Evolutionary conservation across 2,888 invertebrate genomes (phyloP).

Genomic region (Limnephilus rhombicus): DNA sequence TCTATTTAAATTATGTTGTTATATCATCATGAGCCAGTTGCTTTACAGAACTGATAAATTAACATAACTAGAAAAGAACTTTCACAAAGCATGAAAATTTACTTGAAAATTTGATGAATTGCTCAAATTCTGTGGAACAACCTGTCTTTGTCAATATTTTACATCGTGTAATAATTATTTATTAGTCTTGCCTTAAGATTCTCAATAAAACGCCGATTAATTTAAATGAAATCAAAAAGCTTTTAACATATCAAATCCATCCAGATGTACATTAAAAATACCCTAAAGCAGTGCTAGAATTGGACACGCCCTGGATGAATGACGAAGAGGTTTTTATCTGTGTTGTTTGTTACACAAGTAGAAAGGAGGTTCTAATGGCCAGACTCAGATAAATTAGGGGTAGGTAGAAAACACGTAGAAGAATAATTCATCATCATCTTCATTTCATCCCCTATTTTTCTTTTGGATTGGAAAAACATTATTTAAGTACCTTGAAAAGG

Average conservation of each 20-base stretch:
- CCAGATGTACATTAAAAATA: background rate
- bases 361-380: background rate
- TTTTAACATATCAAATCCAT: background rate
- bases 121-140: too few relatives aligned
- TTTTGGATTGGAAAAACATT: background rate
- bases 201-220: background rate
- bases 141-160: too few relatives aligned
- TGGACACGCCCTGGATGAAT: background rate
- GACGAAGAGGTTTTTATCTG: background rate
- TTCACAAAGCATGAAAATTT: too few relatives aligned
- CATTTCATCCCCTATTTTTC: background rate
- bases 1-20: too few relatives aligned
- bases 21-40: too few relatives aligned
- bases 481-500: background rate
- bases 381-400: background rate
- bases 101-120: too few relatives aligned
- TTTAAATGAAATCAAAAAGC: background rate
- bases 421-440: background rate
- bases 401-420: background rate
- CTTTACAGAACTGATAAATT: too few relatives aligned
- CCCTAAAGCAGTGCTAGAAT: background rate
- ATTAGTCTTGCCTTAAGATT: too few relatives aligned
- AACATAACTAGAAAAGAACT: too few relatives aligned
- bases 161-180: background rate
- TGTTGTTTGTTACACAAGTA: background rate